These are phyloP conservation scores for Dryobotodes eremita DNA, from an alignment of 2,888 invertebrate genomes.

Conservation along the genomic window DNA sequence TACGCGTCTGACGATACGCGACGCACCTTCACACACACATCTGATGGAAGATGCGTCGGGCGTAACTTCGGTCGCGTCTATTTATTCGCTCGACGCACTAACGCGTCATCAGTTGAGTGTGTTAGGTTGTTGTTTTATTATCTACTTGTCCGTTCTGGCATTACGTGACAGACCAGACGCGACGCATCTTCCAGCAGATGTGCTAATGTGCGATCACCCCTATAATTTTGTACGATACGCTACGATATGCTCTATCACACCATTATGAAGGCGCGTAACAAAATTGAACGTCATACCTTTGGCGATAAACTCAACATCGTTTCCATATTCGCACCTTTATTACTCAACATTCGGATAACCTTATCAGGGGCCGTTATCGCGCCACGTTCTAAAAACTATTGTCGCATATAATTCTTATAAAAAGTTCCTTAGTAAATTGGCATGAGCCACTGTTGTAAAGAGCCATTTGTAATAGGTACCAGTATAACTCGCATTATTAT, in stretches of 20 bases:
- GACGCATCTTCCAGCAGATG: background rate
- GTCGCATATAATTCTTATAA: background rate
- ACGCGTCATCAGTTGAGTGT: background rate
- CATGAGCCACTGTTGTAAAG: slow-evolving; percentile 4
- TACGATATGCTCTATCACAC: background rate
- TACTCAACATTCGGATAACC: background rate
- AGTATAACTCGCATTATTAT: slow-evolving; percentile 33
- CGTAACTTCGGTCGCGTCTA: background rate
- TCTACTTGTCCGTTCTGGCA: background rate
- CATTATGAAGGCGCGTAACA: background rate
- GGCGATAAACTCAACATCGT: background rate
- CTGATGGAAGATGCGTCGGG: background rate
- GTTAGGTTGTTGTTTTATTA: background rate
- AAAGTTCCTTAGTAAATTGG: slow-evolving; percentile 27
- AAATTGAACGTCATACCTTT: background rate
- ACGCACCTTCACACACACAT: background rate
- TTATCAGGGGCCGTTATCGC: background rate
- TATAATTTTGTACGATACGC: background rate
- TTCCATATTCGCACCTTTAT: background rate
- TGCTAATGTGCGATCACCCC: background rate
- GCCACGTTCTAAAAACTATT: background rate
- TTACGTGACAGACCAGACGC: background rate
- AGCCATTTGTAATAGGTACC: slow-evolving; percentile 31
- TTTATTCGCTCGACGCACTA: too few relatives aligned
- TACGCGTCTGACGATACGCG: background rate